Evolutionary conservation across 2,888 invertebrate species (phyloP).

Genomic region (Cyaniris semiargus): DNA sequence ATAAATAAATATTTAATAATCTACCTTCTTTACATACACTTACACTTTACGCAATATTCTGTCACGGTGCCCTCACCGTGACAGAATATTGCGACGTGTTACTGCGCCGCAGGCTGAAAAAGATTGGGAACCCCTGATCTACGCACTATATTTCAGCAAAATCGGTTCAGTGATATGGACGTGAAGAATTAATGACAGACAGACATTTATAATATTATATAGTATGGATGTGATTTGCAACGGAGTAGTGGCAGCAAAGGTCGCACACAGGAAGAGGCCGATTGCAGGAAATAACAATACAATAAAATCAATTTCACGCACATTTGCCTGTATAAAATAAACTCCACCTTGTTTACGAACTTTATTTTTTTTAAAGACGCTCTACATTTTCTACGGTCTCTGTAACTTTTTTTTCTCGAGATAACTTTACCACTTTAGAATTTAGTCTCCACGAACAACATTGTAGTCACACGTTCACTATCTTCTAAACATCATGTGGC

Average conservation of each 20-base stretch:
- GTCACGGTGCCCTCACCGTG: no score
- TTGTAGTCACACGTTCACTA: background rate
- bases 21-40: no score
- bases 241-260: background rate
- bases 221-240: background rate
- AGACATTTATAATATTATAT: no score
- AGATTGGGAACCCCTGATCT: no score
- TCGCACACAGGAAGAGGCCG: background rate
- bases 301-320: slow-evolving; percentile 17
- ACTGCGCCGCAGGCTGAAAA: no score
- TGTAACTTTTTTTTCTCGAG: background rate
- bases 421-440: background rate
- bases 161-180: no score
- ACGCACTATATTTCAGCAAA: no score
- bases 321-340: background rate
- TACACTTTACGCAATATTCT: no score
- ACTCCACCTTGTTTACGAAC: background rate
- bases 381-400: background rate
- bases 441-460: background rate
- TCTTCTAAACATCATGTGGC: background rate
- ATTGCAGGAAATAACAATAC: slow-evolving; percentile 4
- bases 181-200: no score
- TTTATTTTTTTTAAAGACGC: background rate
- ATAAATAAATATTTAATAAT: no score
- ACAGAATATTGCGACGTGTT: no score